These are phyloP conservation scores for Nothoprocta pentlandii DNA, from an alignment of 2,113 vertebrate genomes.

Conservation along the genomic window DNA sequence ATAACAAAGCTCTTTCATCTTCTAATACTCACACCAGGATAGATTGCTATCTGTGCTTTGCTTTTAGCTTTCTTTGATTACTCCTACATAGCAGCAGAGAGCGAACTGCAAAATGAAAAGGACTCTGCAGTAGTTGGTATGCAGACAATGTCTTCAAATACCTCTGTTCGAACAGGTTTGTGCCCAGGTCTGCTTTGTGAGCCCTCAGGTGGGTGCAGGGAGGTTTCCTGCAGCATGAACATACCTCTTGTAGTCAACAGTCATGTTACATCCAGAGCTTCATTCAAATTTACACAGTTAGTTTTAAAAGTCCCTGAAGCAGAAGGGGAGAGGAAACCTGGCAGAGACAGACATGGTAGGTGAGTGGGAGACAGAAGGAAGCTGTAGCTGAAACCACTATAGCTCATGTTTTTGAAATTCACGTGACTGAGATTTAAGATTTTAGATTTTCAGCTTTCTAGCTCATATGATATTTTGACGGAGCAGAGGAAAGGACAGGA, in stretches of 20 bases:
- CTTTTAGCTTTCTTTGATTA: constrained; percentile 67
- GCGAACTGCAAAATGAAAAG: constrained; percentile 27
- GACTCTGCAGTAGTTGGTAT: constrained; percentile 45
- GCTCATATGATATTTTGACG: not conserved
- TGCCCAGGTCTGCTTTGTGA: constrained; percentile 21
- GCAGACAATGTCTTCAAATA: constrained; percentile 62
- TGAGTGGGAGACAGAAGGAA: not conserved
- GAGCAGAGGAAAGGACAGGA: not conserved
- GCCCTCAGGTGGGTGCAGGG: not conserved
- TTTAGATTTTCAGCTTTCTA: not conserved
- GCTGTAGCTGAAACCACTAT: not conserved
- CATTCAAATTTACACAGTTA: not conserved
- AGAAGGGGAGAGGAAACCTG: not conserved
- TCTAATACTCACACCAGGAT: constrained; percentile 1
- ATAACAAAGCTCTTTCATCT: constrained; percentile 66
- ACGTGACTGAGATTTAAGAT: not conserved
- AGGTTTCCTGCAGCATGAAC: not conserved
- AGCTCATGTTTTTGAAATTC: not conserved
- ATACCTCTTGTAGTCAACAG: not conserved
- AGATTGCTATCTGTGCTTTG: constrained; percentile 63
- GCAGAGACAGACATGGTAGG: not conserved
- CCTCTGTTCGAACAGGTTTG: constrained; percentile 51
- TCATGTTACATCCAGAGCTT: not conserved
- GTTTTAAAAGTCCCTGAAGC: constrained; percentile 14
- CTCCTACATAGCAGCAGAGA: constrained; percentile 44